Evolutionary conservation across 2,113 vertebrate species (phyloP), one percentile per base, ranked within the genome.

Genomic region (Perca flavescens): DNA sequence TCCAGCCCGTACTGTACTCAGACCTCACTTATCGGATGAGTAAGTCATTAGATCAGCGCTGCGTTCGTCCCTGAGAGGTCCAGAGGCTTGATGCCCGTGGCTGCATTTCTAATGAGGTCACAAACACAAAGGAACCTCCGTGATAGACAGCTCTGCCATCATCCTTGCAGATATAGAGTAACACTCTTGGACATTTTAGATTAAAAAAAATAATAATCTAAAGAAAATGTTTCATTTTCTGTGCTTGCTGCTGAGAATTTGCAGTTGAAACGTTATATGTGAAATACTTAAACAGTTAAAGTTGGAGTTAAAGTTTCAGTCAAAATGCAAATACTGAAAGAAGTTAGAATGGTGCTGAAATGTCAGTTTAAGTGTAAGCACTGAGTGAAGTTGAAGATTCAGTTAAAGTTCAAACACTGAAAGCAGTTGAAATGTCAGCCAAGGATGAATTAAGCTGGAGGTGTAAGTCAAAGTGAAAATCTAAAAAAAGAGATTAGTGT

Each of bases 41-140:
- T 91, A 83, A 90, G 83, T 84, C 80, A 85, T 89, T 68, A 67
- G 77, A 80, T 79, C 74, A 65, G 77, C 3, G 22, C 28, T 31
- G 50, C 1, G 50, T 43, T 73, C 3, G 28, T 60, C 61, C 36
- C 74, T 69, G 79, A 65, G 86, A 68, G 83, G 80, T 86, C 83
- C 43, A 4, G 47, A 75, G 61, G 72, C 40, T 60, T 4, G 31
- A 12, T 62, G 86, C 74, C 76, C 21, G 21, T 47, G 79, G 54
- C 77, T 68, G 25, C 47, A 8, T 53, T 68, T 86, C 77, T 74
- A 86, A 87, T 80, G 79, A 90, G 85, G 81, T 85, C 80, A 21
- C 19, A 40, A 53, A 73, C 82, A 69, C 50, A 71, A 73, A 81
- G 13, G 75, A 66, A 43, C 54, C 60, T 25, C 22, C 22, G 21